Evolutionary conservation across 1,140 invertebrate genomes (phyloP).

Genomic region (Drosophila nebulosa): DNA sequence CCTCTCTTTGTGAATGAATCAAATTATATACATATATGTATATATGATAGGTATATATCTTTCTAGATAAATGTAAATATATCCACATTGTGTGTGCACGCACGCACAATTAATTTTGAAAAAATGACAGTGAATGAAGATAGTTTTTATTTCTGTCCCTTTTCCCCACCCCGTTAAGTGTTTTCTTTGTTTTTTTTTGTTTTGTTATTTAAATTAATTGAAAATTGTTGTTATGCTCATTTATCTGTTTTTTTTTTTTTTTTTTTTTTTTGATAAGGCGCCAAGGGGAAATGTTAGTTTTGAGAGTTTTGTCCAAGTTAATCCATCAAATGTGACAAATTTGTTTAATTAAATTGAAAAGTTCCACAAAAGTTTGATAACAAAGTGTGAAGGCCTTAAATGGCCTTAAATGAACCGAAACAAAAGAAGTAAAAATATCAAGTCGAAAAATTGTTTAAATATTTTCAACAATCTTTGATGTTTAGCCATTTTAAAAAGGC

Average conservation of each 20-base stretch:
- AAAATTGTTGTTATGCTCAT: neutral
- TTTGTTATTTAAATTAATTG: slow-evolving; percentile 4
- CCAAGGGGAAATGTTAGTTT: neutral
- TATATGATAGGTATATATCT: neutral
- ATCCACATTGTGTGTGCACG: neutral
- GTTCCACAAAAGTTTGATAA: slow-evolving; percentile 1
- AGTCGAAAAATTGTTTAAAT: neutral
- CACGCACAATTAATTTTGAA: neutral
- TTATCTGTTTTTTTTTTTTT: neutral
- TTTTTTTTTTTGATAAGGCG: slow-evolving; percentile 1
- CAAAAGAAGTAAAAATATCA: neutral
- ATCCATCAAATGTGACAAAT: slow-evolving; percentile 21
- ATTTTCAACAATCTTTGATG: neutral
- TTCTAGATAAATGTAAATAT: neutral
- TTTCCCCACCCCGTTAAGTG: neutral
- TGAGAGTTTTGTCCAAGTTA: neutral
- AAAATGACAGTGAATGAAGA: neutral
- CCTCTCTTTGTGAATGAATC: neutral
- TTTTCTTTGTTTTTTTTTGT: too few species aligned
- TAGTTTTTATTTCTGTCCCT: neutral
- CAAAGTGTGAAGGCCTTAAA: neutral
- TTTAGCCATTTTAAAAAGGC: neutral
- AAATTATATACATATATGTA: neutral
- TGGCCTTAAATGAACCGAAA: neutral
- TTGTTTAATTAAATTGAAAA: slow-evolving; percentile 28